phyloP scores from a whole-genome alignment of 2,797 vertebrate genomes.

The Dendrocincla tyrannina region DNA sequence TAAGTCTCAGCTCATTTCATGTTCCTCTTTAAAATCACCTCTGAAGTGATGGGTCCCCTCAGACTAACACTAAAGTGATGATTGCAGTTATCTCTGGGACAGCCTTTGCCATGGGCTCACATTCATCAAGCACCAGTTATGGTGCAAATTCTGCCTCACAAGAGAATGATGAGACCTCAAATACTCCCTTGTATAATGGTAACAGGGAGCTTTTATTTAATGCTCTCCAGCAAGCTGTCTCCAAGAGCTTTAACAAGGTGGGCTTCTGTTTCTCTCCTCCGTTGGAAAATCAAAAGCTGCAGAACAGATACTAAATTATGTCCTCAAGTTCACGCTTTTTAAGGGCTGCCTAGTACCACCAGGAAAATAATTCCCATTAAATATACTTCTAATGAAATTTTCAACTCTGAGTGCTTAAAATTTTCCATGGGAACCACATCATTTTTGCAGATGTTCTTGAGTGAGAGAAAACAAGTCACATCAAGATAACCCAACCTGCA shows the following conservation, averaged over 20 bases:
- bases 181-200: not conserved
- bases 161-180: not conserved
- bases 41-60: not conserved
- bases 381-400: not conserved
- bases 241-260: constrained; percentile 9
- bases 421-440: not conserved
- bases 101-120: not conserved
- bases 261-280: not conserved
- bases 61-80: not conserved
- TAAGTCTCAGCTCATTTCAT: constrained; percentile 2
- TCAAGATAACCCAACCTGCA: not conserved
- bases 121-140: constrained; percentile 1
- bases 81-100: not conserved
- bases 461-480: not conserved
- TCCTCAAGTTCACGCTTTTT: not conserved
- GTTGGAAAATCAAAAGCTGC: not conserved
- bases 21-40: not conserved
- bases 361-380: not conserved
- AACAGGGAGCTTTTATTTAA: constrained; percentile 9
- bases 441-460: not conserved
- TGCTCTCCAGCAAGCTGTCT: not conserved
- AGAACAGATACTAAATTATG: not conserved
- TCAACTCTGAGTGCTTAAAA: not conserved
- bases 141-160: not conserved
- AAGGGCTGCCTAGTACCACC: not conserved